Evolutionary conservation across 2,113 vertebrate species (phyloP).

Genomic region (Rhineura floridana): DNA sequence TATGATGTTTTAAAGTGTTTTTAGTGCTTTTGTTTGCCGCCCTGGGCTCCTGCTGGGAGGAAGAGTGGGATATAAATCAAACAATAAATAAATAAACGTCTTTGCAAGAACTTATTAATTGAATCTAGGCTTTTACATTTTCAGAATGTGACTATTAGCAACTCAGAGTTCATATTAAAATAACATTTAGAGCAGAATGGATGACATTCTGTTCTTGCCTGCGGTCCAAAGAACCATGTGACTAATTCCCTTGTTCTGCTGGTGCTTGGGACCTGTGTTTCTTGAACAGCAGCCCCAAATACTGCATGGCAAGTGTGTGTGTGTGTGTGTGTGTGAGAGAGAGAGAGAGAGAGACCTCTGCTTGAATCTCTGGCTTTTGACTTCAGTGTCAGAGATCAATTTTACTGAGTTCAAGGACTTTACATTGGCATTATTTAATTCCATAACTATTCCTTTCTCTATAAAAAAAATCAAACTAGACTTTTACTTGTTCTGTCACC

Average conservation of each 20-base stretch:
- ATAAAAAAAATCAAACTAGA: neutral
- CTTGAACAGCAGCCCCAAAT: neutral
- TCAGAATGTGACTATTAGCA: constrained; percentile 25
- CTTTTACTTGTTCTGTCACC: neutral
- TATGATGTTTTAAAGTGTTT: too few relatives aligned
- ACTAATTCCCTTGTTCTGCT: neutral
- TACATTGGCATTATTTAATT: neutral
- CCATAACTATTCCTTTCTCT: neutral
- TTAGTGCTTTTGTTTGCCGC: too few relatives aligned
- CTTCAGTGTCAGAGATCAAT: neutral
- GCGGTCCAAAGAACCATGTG: neutral
- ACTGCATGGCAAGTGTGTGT: neutral
- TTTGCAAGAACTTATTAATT: neutral
- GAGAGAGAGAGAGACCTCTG: too few relatives aligned
- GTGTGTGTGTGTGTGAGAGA: neutral
- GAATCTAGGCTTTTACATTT: neutral
- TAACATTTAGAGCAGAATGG: neutral
- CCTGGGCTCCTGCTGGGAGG: too few relatives aligned
- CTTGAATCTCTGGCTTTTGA: neutral
- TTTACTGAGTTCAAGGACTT: neutral
- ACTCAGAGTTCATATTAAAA: neutral
- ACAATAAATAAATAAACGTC: too few relatives aligned
- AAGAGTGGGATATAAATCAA: too few relatives aligned
- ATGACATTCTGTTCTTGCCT: constrained; percentile 6
- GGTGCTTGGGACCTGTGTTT: neutral